Conservation (phyloP, 2,113 vertebrate species). For the Xenopus laevis region DNA sequence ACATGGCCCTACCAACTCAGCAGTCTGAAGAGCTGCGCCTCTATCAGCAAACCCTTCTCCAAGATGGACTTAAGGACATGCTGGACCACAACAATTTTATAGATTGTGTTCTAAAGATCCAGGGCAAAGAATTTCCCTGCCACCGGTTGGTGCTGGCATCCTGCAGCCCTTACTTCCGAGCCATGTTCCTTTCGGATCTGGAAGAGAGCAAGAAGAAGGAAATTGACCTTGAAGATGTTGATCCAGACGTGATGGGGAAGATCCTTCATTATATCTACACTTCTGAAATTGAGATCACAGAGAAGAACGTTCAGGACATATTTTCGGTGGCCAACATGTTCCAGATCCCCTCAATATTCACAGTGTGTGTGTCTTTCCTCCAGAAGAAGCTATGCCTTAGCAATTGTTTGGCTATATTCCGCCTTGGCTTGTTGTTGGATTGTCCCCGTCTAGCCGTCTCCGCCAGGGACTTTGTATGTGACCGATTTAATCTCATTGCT, state of each 20-base stretch:
- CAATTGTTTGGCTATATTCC: constrained; percentile 93
- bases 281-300: constrained; percentile 85
- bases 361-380: constrained; percentile 91
- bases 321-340: constrained; percentile 90
- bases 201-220: constrained; percentile 85
- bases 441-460: constrained; percentile 87
- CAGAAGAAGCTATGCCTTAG: constrained; percentile 90
- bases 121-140: constrained; percentile 90
- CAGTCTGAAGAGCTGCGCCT: constrained; percentile 84
- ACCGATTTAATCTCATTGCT: constrained; percentile 79
- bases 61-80: constrained; percentile 92
- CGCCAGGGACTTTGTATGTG: constrained; percentile 85
- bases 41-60: constrained; percentile 96
- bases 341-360: constrained; percentile 97
- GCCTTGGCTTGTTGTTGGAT: constrained; percentile 89
- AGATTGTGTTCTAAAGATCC: constrained; percentile 88
- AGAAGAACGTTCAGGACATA: constrained; percentile 92
- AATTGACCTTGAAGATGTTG: constrained; percentile 85
- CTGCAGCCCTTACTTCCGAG: constrained; percentile 90
- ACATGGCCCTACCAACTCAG: constrained; percentile 78
- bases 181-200: constrained; percentile 82
- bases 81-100: constrained; percentile 90
- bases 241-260: constrained; percentile 86
- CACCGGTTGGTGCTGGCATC: constrained; percentile 91
- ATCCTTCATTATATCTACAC: constrained; percentile 95